Evolutionary conservation across 2,888 invertebrate genomes (phyloP), one percentile per base, ranked within the genome.

Genomic region (Phorcus lineatus): DNA sequence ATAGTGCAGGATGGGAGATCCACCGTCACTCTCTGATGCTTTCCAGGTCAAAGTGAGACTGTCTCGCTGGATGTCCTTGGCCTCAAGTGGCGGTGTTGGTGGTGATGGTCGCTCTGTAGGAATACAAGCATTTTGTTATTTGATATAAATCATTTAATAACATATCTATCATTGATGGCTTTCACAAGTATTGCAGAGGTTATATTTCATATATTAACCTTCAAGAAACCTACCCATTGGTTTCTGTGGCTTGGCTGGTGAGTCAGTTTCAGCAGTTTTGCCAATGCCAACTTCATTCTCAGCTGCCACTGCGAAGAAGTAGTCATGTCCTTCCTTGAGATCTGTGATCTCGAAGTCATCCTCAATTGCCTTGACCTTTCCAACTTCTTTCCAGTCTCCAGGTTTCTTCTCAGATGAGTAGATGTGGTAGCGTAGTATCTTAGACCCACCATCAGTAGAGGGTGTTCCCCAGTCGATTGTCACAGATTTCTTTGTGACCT

Each of bases 231-330:
- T 94, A 98, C 98, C 97, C 90, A 88, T 87, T 28, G 88, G 88
- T 86, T 87, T 89, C 83, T 88, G 86, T 13, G 90, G 87, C 66
- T 80, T 86, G 24, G 90, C 88, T 24, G 88, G 83, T 77, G 84
- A 81, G 19, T 87, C 86, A 16, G 86, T 85, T 78, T 89, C 87
- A 19, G 74, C 76, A 66, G 82, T 82, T 54, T 86, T 85, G 31
- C 91, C 89, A 40, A 84, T 70, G 52, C 97, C 98, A 91, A 97
- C 97, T 87, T 97, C 95, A 94, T 98, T 98, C 80, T 96, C 95
- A 0, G 97, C 97, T 0, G 97, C 97, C 7, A 98, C 95, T 82
- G 97, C 95, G 93, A 98, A 97, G 92, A 96, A 96, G 92, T 97
- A 98, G 4, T 85, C 85, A 75, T 86, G 83, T 28, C 90, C 88